Conservation (phyloP, 2,113 vertebrate species). For the Anoura caudifer region DNA sequence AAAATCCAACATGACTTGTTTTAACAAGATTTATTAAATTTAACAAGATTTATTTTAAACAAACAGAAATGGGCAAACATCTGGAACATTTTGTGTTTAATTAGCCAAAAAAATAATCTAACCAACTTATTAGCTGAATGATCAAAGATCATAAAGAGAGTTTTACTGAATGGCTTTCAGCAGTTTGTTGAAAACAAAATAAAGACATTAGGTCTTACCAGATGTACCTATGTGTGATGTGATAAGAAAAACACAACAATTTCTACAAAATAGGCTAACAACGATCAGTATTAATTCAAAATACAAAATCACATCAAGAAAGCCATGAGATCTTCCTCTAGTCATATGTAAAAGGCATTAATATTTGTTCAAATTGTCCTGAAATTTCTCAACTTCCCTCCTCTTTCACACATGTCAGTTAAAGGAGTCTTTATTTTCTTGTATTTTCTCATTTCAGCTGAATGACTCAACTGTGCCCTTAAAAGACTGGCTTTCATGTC, state of each 20-base stretch:
- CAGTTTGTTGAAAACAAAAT: not conserved
- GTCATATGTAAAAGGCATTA: not conserved
- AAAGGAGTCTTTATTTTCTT: not conserved
- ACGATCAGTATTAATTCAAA: not conserved
- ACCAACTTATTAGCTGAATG: not conserved
- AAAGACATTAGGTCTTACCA: not conserved
- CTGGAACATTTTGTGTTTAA: not conserved
- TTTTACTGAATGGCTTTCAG: not conserved
- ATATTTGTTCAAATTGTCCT: not conserved
- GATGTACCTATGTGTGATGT: not conserved
- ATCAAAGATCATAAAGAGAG: not conserved
- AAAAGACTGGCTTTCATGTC: not conserved
- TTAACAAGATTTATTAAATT: not conserved
- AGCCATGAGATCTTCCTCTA: not conserved
- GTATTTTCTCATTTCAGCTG: not conserved
- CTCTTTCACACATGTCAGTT: not conserved
- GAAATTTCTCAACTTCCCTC: not conserved
- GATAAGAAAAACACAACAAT: not conserved
- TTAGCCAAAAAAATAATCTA: not conserved
- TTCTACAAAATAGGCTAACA: not conserved
- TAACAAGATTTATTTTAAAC: slow-evolving; percentile 22
- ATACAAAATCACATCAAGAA: not conserved
- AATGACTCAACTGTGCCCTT: slow-evolving; percentile 18
- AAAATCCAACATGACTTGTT: not conserved
- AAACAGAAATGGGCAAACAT: not conserved